Evolutionary conservation across 2,888 invertebrate genomes (phyloP).

Genomic region (Galerucella calmariensis): DNA sequence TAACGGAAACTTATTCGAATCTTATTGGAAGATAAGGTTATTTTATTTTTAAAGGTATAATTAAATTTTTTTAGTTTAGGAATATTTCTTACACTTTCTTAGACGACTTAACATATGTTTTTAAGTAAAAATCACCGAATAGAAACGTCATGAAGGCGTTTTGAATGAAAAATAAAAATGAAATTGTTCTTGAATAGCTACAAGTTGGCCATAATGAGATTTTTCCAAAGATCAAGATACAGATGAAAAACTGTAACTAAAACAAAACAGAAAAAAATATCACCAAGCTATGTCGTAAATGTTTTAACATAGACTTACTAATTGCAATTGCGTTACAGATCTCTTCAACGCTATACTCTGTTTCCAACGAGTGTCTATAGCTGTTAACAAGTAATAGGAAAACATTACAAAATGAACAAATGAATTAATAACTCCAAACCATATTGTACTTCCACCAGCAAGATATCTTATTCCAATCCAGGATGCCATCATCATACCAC

Average conservation of each 20-base stretch:
- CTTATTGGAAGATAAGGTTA: no score
- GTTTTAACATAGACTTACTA: slow-evolving; percentile 67
- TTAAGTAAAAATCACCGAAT: slow-evolving; percentile 76
- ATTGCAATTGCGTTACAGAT: slow-evolving; percentile 85
- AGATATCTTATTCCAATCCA: slow-evolving; percentile 74
- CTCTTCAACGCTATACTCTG: slow-evolving; percentile 83
- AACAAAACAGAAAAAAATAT: slow-evolving; percentile 16
- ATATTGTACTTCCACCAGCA: slow-evolving; percentile 77
- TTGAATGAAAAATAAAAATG: slow-evolving; percentile 72
- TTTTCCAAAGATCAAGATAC: slow-evolving; percentile 68
- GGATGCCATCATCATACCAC: slow-evolving; percentile 78
- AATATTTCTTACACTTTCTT: no score
- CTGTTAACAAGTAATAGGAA: slow-evolving; percentile 80
- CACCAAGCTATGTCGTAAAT: not conserved
- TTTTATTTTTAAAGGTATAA: no score
- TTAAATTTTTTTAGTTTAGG: no score
- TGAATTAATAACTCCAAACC: slow-evolving; percentile 75
- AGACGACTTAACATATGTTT: slow-evolving; percentile 66
- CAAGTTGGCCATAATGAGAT: slow-evolving; percentile 69
- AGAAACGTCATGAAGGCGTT: slow-evolving; percentile 74
- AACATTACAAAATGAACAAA: slow-evolving; percentile 88
- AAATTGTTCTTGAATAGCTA: slow-evolving; percentile 69
- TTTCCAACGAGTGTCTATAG: slow-evolving; percentile 76
- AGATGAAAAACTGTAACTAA: slow-evolving; percentile 71
- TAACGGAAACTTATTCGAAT: no score